phyloP scores from a whole-genome alignment of 2,797 vertebrate species.

The Sciurus vulgaris region DNA sequence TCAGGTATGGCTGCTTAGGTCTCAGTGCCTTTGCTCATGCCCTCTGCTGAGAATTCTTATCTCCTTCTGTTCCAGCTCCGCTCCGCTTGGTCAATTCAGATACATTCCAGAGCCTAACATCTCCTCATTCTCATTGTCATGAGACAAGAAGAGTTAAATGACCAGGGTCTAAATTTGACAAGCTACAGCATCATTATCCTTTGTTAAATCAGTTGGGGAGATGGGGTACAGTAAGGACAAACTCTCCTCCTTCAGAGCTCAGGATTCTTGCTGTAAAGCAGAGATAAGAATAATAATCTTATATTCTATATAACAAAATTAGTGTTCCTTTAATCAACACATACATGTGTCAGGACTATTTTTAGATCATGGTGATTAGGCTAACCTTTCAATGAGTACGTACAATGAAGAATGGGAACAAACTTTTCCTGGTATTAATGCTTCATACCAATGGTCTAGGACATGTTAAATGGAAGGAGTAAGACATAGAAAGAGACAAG shows the following conservation, averaged over 20 bases:
- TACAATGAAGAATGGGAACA: neutral
- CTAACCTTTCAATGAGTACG: conserved; percentile 4
- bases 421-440: neutral
- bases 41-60: neutral
- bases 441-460: neutral
- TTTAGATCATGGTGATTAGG: neutral
- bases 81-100: neutral
- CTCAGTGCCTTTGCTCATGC: neutral
- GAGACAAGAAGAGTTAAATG: neutral
- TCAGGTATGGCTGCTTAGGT: neutral
- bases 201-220: neutral
- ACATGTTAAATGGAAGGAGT: neutral
- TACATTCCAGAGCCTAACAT: neutral
- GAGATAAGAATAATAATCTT: neutral
- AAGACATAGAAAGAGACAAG: neutral
- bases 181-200: neutral
- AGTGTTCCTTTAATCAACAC: neutral
- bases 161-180: neutral
- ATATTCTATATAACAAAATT: neutral
- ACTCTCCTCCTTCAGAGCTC: neutral
- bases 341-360: neutral
- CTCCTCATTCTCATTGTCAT: neutral
- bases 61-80: neutral
- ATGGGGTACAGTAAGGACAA: neutral
- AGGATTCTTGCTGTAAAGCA: neutral